Percentiles rank a stretch among this genome's conserved stretches.
Evolutionary conservation across 2,888 invertebrate species (phyloP).

Genomic region (Spicauda simplicius): DNA sequence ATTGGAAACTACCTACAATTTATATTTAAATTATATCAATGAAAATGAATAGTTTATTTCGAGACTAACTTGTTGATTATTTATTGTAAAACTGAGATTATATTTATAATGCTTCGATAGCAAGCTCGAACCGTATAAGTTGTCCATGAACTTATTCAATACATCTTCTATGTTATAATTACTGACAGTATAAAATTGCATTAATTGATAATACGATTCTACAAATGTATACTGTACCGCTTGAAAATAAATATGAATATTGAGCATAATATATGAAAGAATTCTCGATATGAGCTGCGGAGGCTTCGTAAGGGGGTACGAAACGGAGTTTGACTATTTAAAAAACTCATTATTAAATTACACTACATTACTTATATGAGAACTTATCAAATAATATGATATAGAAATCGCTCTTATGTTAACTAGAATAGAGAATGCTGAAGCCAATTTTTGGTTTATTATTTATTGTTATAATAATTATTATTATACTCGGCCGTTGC

Average conservation of each 20-base stretch:
- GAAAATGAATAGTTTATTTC: constrained; percentile 4
- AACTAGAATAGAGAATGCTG: constrained; percentile 69
- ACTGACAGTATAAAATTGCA: constrained; percentile 21
- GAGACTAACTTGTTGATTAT: not conserved
- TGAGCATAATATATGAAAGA: not conserved
- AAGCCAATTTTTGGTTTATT: constrained; percentile 81
- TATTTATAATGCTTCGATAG: not conserved
- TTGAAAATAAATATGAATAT: not conserved
- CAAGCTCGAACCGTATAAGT: not conserved
- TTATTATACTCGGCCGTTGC: constrained; percentile 41
- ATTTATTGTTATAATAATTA: constrained; percentile 56
- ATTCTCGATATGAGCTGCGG: constrained; percentile 33
- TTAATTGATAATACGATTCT: constrained; percentile 5
- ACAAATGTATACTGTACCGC: constrained; percentile 2
- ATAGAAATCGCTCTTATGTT: constrained; percentile 72
- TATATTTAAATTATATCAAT: constrained; percentile 22
- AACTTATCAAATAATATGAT: constrained; percentile 73
- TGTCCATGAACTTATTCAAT: not conserved
- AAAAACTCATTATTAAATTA: constrained; percentile 60
- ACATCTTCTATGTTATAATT: constrained; percentile 7
- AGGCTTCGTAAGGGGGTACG: constrained; percentile 23
- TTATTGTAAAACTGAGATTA: not conserved
- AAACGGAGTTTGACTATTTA: constrained; percentile 36
- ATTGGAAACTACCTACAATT: constrained; percentile 33
- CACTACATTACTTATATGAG: constrained; percentile 56